phyloP scores from a whole-genome alignment of 1,140 invertebrate species.

The Cecropterus lyciades region DNA sequence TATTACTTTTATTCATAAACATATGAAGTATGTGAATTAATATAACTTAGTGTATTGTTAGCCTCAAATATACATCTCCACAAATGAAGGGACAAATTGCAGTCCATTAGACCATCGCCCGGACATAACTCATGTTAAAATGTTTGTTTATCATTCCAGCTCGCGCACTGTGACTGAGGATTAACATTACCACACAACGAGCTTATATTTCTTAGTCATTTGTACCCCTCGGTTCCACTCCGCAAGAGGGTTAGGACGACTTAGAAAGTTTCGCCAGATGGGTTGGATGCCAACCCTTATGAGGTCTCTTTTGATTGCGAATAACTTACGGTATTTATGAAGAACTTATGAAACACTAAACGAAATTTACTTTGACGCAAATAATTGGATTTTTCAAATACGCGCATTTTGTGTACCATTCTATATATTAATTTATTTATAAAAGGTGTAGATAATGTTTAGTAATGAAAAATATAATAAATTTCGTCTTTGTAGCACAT shows the following conservation, averaged over 20 bases:
- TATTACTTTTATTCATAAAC: too few relatives aligned
- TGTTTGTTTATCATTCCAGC: background rate
- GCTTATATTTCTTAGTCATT: constrained; percentile 10
- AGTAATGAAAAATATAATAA: too few relatives aligned
- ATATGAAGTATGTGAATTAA: too few relatives aligned
- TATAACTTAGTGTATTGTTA: too few relatives aligned
- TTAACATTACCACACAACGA: constrained; percentile 3
- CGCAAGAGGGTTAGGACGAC: background rate
- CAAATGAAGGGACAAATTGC: background rate
- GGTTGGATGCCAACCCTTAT: background rate
- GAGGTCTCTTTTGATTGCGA: background rate
- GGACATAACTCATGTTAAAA: background rate
- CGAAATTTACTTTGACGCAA: background rate
- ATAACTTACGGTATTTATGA: background rate
- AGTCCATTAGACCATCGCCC: background rate
- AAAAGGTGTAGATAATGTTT: too few relatives aligned
- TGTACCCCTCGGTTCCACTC: background rate
- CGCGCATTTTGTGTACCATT: too few relatives aligned
- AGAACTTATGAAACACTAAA: background rate
- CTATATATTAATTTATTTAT: too few relatives aligned
- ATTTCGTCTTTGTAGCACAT: too few relatives aligned
- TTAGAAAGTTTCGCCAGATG: background rate
- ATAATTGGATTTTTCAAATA: too few relatives aligned
- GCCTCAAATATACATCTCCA: background rate
- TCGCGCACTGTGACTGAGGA: background rate